These are phyloP conservation scores for Molanna angustata DNA, from an alignment of 2,888 invertebrate species.

Conservation along the genomic window DNA sequence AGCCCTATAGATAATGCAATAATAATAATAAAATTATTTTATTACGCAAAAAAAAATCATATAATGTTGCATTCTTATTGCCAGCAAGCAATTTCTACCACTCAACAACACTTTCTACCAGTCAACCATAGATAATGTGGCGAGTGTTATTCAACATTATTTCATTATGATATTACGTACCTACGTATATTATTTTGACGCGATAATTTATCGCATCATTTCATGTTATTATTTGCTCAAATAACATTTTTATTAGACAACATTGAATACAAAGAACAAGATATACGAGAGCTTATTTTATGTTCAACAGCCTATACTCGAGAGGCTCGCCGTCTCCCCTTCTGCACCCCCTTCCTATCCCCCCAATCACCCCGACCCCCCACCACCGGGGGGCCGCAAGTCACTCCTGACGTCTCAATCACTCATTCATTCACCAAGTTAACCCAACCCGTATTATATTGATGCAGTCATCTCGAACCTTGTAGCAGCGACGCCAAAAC, in stretches of 20 bases:
- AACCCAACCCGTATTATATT: slow-evolving; percentile 33
- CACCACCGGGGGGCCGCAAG: slow-evolving; percentile 25
- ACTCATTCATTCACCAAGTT: slow-evolving; percentile 32
- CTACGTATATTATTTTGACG: too few relatives aligned
- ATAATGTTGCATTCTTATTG: too few relatives aligned
- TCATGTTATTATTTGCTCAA: neutral
- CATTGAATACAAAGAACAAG: slow-evolving; percentile 8
- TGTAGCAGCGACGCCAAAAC: too few relatives aligned
- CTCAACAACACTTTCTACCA: too few relatives aligned
- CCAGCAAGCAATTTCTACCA: too few relatives aligned
- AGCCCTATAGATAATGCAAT: too few relatives aligned
- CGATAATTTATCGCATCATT: too few relatives aligned
- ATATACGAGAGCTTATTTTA: slow-evolving; percentile 20
- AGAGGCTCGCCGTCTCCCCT: slow-evolving; percentile 40
- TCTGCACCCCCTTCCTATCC: slow-evolving; percentile 35
- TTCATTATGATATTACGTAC: too few relatives aligned
- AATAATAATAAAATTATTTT: too few relatives aligned
- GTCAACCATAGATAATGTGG: too few relatives aligned
- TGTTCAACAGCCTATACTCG: slow-evolving; percentile 24
- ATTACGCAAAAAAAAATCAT: too few relatives aligned
- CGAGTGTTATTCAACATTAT: too few relatives aligned
- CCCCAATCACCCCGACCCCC: slow-evolving; percentile 44
- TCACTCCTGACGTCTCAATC: slow-evolving; percentile 33
- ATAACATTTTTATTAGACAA: neutral
- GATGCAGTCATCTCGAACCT: slow-evolving; percentile 30